Evolutionary conservation across 2,797 vertebrate genomes (phyloP).

Genomic region (Smutsia temminckii): DNA sequence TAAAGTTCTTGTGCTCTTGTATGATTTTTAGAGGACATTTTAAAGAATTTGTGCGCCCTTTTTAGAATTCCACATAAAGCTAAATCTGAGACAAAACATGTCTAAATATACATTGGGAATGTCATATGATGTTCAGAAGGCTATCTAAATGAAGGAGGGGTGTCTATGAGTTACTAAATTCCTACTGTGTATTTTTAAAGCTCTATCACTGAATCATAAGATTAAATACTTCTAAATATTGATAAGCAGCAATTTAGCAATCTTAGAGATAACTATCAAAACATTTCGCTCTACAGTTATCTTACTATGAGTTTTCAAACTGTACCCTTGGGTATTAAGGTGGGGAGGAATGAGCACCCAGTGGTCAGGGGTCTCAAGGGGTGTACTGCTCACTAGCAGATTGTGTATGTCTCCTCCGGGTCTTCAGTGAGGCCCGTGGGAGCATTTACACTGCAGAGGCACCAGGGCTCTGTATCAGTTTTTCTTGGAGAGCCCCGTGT

Average conservation of each 20-base stretch:
- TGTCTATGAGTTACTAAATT: neutral
- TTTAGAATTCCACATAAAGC: neutral
- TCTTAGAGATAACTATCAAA: conserved; percentile 10
- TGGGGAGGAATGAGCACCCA: neutral
- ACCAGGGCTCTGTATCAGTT: neutral
- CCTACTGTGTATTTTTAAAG: conserved; percentile 35
- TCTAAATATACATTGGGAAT: neutral
- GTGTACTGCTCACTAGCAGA: neutral
- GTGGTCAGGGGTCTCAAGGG: neutral
- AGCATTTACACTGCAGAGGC: neutral
- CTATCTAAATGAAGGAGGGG: conserved; percentile 25
- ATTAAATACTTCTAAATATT: neutral
- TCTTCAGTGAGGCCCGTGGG: neutral
- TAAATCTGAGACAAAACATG: neutral
- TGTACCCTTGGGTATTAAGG: neutral
- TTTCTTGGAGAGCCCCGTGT: neutral
- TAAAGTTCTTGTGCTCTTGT: neutral
- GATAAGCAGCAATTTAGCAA: neutral
- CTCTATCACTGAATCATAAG: neutral
- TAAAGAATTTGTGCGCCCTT: neutral
- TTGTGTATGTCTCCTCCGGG: neutral
- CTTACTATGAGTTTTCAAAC: neutral
- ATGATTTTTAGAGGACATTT: conserved; percentile 17
- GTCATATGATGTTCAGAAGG: neutral
- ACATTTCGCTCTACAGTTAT: neutral